Conservation (phyloP, 2,888 invertebrate genomes). For the Synergus gifuensis region DNA sequence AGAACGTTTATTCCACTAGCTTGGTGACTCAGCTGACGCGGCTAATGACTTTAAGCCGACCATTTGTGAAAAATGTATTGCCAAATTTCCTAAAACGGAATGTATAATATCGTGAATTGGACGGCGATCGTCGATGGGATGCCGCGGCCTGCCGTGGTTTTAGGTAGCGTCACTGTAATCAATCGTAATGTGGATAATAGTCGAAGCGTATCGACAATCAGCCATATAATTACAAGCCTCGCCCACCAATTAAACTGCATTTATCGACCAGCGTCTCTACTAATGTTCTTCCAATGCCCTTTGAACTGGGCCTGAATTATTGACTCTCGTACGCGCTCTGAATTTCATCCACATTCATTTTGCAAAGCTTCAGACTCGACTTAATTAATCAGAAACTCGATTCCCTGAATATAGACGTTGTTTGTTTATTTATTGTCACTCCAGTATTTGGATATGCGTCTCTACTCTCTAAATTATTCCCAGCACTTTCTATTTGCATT, state of each 20-base stretch:
- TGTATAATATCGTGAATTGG: constrained; percentile 65
- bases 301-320: neutral
- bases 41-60: constrained; percentile 66
- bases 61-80: constrained; percentile 64
- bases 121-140: constrained; percentile 44
- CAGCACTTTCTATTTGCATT: neutral
- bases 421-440: neutral
- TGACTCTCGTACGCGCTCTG: neutral
- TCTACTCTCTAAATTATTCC: neutral
- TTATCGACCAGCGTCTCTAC: constrained; percentile 53
- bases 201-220: constrained; percentile 68
- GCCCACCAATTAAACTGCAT: constrained; percentile 69
- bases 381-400: neutral
- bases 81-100: constrained; percentile 67
- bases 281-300: constrained; percentile 28
- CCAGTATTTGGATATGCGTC: neutral
- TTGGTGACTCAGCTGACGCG: constrained; percentile 41
- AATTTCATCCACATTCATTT: constrained; percentile 9
- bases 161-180: constrained; percentile 68
- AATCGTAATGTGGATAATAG: constrained; percentile 71
- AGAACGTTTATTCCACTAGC: constrained; percentile 61
- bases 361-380: neutral
- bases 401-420: neutral
- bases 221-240: constrained; percentile 69
- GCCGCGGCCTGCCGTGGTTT: constrained; percentile 49